Base-by-base conservation (phyloP, 2,113 vertebrate genomes). In the Tiliqua scincoides region DNA sequence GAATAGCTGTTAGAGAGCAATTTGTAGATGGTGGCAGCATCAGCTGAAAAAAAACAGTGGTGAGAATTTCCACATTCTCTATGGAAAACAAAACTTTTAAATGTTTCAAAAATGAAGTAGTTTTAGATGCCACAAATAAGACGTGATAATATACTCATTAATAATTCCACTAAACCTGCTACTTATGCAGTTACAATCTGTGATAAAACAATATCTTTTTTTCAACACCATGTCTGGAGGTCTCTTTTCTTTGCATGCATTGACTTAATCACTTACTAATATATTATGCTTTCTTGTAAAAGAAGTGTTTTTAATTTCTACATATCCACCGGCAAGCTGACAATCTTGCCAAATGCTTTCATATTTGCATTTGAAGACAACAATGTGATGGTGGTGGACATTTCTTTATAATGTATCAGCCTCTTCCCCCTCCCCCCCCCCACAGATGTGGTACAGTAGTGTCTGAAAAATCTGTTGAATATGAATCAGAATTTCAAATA, bases 1-100 rank as follows among this genome's bases (percentile, higher is more conserved):
- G 93, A 89, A 48, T 18, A n/a, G 21, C 48, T 79, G 35, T 91
- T 77, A 85, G 81, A 87, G 87, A 57, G 21, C 23, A 87, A 32
- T 57, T 57, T 57, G 54, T 57, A 57, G 17, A 30, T 1, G 67
- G 40, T 17, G 90, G 7, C n/a, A 84, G 14, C 63, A 23, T 92
- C 79, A 88, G 25, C 21, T 11, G 30, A 35, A 86, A 84, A 90
- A 85, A 27, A 30, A 63, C 32, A 32, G 21, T 21, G 86, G 59
- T 82, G 87, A 52, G 43, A 21, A 62, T 88, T 57, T 6, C 76
- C 75, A 25, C 23, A 6, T 77, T 77, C 73, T 87, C 75, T 37
- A 17, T 40, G 35, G 11, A 85, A 87, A 83, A 62, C 37, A 27
- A 83, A 86, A 71, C n/a, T 32, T 67, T 32, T 54, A 8, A 5